Evolutionary conservation across 2,113 vertebrate genomes (phyloP), one percentile per base, ranked within the genome.

Genomic region (Myrmophylax atrothorax): DNA sequence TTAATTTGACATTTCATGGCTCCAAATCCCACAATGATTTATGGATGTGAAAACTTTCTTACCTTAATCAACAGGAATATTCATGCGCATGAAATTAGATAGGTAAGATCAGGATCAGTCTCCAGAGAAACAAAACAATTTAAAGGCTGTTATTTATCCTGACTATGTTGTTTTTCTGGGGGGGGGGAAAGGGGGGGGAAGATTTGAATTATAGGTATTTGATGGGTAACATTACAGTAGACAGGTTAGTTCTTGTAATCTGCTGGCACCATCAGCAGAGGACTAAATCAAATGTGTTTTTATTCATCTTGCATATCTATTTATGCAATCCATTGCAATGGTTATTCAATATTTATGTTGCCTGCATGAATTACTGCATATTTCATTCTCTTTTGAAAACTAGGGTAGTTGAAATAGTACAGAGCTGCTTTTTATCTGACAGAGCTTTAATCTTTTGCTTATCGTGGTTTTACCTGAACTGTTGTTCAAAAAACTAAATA

Each of bases 291-390:
- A 85, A 85, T 59, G 18, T 50, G 55, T 3, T 94, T 80, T 95
- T 96, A 78, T 84, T 91, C 46, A 50, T 82, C 49, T 87, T 93
- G 67, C 73, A n/a, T 89, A 80, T 84, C 89, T 95, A 86, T 94
- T 93, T 94, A 89, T 86, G 95, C 96, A 90, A 95, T 63, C 81
- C 73, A 53, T n/a, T 81, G 67, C 89, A 90, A 89, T n/a, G 29
- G 29, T 95, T 75, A 90, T 97, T 96, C 72, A 94, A 94, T 96
- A 96, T 93, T 95, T 83, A 94, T 96, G 58, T 17, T 74, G 31
- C 70, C 49, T 96, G 53, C 7, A 10, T 80, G 94, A 94, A 93
- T 89, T 95, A 90, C 22, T 64, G 67, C 77, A 83, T 92, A 84
- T 95, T 97, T 91, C 42, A 91, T 86, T 95, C 60, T 93, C 60